phyloP scores from a whole-genome alignment of 1,140 invertebrate genomes.

The Listronotus bonariensis region DNA sequence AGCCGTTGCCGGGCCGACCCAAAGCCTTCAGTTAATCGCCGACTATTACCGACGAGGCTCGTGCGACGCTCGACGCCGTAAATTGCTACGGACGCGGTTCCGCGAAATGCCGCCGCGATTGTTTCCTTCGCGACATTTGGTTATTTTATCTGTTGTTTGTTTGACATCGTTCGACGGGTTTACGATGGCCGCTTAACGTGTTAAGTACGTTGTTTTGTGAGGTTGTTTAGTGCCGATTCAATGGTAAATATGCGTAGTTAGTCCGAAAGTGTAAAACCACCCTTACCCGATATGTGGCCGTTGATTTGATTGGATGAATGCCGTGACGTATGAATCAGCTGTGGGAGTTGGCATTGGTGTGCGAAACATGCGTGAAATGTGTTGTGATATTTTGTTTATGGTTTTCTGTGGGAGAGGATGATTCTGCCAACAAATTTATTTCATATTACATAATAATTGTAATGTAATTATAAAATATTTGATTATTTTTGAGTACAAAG shows the following conservation, averaged over 20 bases:
- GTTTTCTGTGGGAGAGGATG: conserved; percentile 12
- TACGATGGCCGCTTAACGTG: conserved; percentile 1
- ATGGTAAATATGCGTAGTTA: conserved; percentile 1
- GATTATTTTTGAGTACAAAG: too few species aligned
- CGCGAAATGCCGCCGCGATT: too few species aligned
- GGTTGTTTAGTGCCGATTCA: neutral
- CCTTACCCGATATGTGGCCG: conserved; percentile 1
- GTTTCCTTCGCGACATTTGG: neutral
- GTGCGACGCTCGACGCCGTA: conserved; percentile 25
- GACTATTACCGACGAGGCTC: conserved; percentile 24
- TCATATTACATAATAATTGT: too few species aligned
- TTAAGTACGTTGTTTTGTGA: neutral
- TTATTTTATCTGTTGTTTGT: neutral
- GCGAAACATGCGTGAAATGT: conserved; percentile 5
- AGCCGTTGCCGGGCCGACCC: conserved; percentile 7
- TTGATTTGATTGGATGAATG: conserved; percentile 10
- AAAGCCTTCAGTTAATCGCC: conserved; percentile 20
- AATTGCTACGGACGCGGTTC: conserved; percentile 8
- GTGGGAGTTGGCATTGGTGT: conserved; percentile 22
- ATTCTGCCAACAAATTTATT: too few species aligned
- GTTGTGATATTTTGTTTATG: conserved; percentile 6
- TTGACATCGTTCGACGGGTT: neutral
- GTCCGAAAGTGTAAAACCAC: conserved; percentile 9
- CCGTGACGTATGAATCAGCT: conserved; percentile 11
- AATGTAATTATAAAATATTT: too few species aligned